Evolutionary conservation across 2,797 vertebrate species (phyloP).

Genomic region (Galago senegalensis): DNA sequence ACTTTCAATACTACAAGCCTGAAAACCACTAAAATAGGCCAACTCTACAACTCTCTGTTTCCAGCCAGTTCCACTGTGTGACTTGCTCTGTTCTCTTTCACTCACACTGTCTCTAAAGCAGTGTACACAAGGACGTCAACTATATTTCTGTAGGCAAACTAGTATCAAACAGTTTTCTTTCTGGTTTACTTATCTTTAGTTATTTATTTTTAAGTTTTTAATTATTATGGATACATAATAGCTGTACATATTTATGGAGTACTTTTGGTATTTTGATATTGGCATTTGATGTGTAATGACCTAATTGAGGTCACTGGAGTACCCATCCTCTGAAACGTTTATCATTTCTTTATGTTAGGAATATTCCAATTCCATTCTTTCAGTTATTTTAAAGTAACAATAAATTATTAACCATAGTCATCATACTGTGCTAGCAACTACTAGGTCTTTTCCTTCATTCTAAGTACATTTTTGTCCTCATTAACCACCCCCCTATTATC

Average conservation of each 20-base stretch:
- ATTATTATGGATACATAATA: background rate
- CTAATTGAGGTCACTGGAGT: background rate
- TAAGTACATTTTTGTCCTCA: background rate
- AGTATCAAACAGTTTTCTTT: background rate
- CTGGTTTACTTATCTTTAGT: background rate
- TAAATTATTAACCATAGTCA: background rate
- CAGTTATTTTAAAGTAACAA: background rate
- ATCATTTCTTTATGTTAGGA: too few species aligned
- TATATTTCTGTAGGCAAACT: background rate
- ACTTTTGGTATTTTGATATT: background rate
- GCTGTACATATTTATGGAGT: background rate
- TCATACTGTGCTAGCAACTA: background rate
- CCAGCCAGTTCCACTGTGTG: background rate
- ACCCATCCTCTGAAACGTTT: background rate
- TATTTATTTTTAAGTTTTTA: background rate
- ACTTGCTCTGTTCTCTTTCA: background rate
- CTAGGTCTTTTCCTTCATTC: background rate
- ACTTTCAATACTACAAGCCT: background rate
- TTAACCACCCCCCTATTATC: background rate
- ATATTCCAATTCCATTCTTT: background rate
- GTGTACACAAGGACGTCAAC: background rate
- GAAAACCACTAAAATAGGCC: slow-evolving; percentile 9
- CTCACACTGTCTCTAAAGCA: background rate
- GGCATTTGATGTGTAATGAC: background rate
- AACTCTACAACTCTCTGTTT: background rate